Conservation (phyloP, 2,797 vertebrate species). For the Bovichtus variegatus region DNA sequence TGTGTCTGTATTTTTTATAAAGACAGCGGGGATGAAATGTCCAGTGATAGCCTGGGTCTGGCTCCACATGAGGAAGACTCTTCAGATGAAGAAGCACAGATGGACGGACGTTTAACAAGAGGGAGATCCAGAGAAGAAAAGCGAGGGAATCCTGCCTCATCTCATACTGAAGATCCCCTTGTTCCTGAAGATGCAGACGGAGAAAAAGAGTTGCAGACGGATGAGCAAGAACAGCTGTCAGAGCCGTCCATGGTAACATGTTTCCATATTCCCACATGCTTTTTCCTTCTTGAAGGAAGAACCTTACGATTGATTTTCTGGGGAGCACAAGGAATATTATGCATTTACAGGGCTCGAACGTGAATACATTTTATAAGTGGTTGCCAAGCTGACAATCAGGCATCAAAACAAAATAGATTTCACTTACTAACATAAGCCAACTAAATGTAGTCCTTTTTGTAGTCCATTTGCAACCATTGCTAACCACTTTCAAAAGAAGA, state of each 20-base stretch:
- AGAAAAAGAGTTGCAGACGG: constrained; percentile 29
- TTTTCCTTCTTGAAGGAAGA: constrained; percentile 19
- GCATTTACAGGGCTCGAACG: background rate
- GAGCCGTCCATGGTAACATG: constrained; percentile 70
- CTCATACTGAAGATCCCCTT: constrained; percentile 44
- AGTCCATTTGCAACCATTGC: background rate
- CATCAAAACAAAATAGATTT: constrained; percentile 14
- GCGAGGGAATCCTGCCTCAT: constrained; percentile 25
- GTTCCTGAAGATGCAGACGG: constrained; percentile 33
- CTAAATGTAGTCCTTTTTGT: background rate
- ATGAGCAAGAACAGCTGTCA: constrained; percentile 53
- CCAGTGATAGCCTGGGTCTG: constrained; percentile 65
- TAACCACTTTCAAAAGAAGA: constrained; percentile 6
- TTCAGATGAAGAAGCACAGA: constrained; percentile 70
- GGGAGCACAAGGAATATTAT: constrained; percentile 1
- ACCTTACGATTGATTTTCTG: constrained; percentile 6
- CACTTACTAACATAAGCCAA: background rate
- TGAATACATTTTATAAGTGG: constrained; percentile 4
- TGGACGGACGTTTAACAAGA: constrained; percentile 28
- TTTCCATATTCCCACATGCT: constrained; percentile 27
- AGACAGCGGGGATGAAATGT: constrained; percentile 77
- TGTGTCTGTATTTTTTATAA: constrained; percentile 32
- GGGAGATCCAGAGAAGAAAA: constrained; percentile 27
- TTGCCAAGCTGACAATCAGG: constrained; percentile 10
- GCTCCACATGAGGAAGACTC: constrained; percentile 62